Percentiles rank a stretch among this genome's conserved stretches.
phyloP scores from a whole-genome alignment of 1,140 invertebrate species.

The Diorhabda carinulata region DNA sequence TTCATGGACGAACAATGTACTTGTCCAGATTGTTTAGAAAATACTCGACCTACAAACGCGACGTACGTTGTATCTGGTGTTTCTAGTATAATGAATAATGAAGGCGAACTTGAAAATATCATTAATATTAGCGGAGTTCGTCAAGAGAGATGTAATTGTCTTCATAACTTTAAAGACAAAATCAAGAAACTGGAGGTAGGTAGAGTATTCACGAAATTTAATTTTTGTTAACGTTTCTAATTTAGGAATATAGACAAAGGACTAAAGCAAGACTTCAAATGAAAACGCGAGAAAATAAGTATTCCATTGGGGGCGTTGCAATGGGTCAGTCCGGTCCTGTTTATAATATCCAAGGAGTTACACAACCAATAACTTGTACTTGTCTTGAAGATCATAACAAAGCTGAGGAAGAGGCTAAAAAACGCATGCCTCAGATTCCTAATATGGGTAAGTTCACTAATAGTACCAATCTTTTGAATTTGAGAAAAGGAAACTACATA shows the following conservation, averaged over 20 bases:
- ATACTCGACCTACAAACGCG: background rate
- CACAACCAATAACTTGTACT: conserved; percentile 24
- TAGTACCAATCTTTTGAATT: too few species aligned
- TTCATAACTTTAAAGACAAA: conserved; percentile 24
- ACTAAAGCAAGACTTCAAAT: conserved; percentile 19
- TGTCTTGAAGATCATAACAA: conserved; percentile 27
- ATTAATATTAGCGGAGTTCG: conserved; percentile 22
- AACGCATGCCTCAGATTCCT: conserved; percentile 33
- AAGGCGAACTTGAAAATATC: conserved; percentile 6
- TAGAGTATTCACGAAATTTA: background rate
- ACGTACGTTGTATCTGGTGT: conserved; percentile 10
- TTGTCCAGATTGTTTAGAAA: conserved; percentile 26
- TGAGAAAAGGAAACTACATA: too few species aligned
- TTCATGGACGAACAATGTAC: conserved; percentile 25
- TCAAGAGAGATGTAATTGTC: conserved; percentile 23
- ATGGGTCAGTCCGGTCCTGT: conserved; percentile 23
- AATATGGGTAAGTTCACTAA: conserved; percentile 15
- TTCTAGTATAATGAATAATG: conserved; percentile 7
- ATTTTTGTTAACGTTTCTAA: background rate
- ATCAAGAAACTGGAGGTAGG: conserved; percentile 20
- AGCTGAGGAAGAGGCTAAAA: conserved; percentile 24
- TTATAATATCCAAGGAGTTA: conserved; percentile 27
- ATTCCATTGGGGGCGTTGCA: conserved; percentile 21
- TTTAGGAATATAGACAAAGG: conserved; percentile 24
- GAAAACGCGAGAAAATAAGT: conserved; percentile 21